These are phyloP conservation scores for Pollenia labialis DNA, from an alignment of 2,888 invertebrate genomes.

Conservation along the genomic window DNA sequence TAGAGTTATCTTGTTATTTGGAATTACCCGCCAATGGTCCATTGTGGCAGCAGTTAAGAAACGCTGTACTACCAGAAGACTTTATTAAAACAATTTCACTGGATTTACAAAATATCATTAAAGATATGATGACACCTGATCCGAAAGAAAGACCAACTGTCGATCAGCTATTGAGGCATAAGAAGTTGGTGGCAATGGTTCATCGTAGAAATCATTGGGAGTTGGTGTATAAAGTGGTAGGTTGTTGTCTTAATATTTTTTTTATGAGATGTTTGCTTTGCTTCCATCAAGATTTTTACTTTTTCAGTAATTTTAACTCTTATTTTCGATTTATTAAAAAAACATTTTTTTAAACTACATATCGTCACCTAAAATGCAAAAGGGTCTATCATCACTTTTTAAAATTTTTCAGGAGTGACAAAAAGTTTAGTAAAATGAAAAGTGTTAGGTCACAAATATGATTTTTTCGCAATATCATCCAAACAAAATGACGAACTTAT, in stretches of 20 bases:
- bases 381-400: too few relatives aligned
- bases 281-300: not conserved
- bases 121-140: conserved; percentile 86
- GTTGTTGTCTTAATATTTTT: conserved; percentile 30
- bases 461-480: too few relatives aligned
- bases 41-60: conserved; percentile 88
- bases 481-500: too few relatives aligned
- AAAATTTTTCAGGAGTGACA: too few relatives aligned
- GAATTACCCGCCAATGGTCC: conserved; percentile 88
- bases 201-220: conserved; percentile 80
- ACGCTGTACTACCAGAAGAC: conserved; percentile 85
- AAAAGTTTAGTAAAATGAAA: too few relatives aligned
- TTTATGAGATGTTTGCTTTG: too few relatives aligned
- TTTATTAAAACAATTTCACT: conserved; percentile 84
- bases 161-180: conserved; percentile 85
- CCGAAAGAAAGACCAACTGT: conserved; percentile 85
- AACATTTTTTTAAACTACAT: too few relatives aligned
- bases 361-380: too few relatives aligned
- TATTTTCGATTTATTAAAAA: not conserved
- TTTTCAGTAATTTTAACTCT: conserved; percentile 70
- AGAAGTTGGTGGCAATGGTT: conserved; percentile 77
- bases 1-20: conserved; percentile 89
- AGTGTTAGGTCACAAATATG: too few relatives aligned
- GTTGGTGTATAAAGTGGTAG: conserved; percentile 79
- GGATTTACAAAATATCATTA: conserved; percentile 85